Percentiles rank a stretch among this genome's conserved stretches.
These are phyloP conservation scores for Hemichromis elongatus DNA, from an alignment of 2,113 vertebrate genomes.

Conservation along the genomic window DNA sequence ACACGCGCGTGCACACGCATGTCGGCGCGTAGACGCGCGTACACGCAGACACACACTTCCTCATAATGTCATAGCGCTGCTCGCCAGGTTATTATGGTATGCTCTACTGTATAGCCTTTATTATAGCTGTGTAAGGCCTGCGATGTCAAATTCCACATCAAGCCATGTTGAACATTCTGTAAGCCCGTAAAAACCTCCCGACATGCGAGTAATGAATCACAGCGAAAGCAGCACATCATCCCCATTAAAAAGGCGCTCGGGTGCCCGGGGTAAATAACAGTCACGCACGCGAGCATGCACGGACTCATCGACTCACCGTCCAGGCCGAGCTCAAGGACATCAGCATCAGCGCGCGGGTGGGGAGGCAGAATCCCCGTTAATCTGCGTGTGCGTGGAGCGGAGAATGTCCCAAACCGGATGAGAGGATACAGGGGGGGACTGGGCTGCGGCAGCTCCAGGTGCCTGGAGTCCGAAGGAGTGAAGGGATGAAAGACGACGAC, in stretches of 20 bases:
- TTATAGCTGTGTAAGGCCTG: conserved; percentile 30
- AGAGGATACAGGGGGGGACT: conserved; percentile 17
- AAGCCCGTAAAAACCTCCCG: not conserved
- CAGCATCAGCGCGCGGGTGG: conserved; percentile 61
- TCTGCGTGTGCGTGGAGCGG: conserved; percentile 55
- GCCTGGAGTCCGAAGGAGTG: conserved; percentile 35
- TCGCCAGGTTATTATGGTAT: conserved; percentile 31
- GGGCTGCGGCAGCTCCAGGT: conserved; percentile 27
- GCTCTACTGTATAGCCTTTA: conserved; percentile 21
- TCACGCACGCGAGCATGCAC: conserved; percentile 47
- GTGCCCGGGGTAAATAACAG: conserved; percentile 37
- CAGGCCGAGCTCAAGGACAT: conserved; percentile 75
- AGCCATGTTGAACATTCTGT: not conserved
- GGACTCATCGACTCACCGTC: conserved; percentile 64
- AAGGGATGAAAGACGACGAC: conserved; percentile 52
- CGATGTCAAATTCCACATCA: not conserved
- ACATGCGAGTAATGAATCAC: not conserved
- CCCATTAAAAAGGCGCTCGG: not conserved
- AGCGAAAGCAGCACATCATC: not conserved
- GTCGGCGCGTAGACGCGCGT: not conserved
- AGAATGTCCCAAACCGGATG: conserved; percentile 52
- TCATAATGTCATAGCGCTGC: conserved; percentile 35
- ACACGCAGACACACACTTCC: not conserved
- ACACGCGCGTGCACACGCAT: not conserved
- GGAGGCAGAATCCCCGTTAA: conserved; percentile 65